These are phyloP conservation scores for Rhyacophila brunnea DNA, from an alignment of 1,140 invertebrate species.

Conservation along the genomic window DNA sequence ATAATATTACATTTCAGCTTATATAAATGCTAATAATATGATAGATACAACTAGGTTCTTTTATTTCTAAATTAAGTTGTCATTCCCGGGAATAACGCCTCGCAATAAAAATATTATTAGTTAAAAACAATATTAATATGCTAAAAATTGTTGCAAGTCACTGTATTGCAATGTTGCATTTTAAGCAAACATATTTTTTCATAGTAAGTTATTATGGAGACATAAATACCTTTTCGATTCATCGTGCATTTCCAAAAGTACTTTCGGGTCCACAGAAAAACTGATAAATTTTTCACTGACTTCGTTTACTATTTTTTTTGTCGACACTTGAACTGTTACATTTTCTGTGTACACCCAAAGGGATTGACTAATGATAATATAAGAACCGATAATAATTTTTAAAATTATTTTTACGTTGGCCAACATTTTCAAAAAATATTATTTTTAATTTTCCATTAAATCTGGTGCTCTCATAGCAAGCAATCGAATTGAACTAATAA, in stretches of 20 bases:
- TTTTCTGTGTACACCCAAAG: conserved; percentile 28
- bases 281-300: conserved; percentile 64
- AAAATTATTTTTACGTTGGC: background rate
- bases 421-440: background rate
- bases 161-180: no score
- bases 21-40: no score
- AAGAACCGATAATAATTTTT: background rate
- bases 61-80: no score
- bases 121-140: no score
- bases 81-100: no score
- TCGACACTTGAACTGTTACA: conserved; percentile 39
- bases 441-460: background rate
- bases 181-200: no score
- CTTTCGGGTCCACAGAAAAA: conserved; percentile 59
- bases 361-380: no score
- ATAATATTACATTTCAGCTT: no score
- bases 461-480: background rate
- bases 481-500: background rate
- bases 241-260: conserved; percentile 40
- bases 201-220: no score
- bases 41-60: no score
- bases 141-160: no score
- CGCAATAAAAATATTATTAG: no score
- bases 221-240: conserved; percentile 44
- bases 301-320: conserved; percentile 50